Evolutionary conservation across 2,113 vertebrate species (phyloP).

Genomic region (Eubucco bourcierii): DNA sequence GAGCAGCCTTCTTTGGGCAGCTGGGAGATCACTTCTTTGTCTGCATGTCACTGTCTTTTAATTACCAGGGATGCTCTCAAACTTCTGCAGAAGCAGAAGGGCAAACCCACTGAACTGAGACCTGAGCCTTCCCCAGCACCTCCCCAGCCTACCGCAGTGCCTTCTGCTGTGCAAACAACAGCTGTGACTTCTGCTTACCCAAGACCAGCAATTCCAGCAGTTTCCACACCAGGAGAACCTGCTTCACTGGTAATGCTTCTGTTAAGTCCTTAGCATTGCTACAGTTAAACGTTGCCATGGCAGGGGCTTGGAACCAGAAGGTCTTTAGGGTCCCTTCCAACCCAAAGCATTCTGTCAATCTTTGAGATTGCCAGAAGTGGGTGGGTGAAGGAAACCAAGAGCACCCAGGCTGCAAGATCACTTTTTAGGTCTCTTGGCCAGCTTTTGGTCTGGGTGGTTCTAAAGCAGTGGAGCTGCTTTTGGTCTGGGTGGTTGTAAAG

Average conservation of each 20-base stretch:
- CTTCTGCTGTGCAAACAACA: background rate
- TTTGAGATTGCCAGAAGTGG: background rate
- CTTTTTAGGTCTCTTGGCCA: background rate
- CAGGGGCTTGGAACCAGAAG: too few relatives aligned
- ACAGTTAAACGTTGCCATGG: background rate
- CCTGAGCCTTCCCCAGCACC: conserved; percentile 28
- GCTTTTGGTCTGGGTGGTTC: background rate
- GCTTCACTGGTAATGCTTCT: conserved; percentile 76
- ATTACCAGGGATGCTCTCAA: conserved; percentile 87
- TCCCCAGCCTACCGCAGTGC: conserved; percentile 13
- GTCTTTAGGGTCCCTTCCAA: too few relatives aligned
- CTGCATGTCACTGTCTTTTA: conserved; percentile 1
- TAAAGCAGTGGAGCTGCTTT: background rate
- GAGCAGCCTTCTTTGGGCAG: background rate
- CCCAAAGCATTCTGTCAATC: too few relatives aligned
- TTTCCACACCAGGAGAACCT: conserved; percentile 86
- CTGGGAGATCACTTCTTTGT: background rate
- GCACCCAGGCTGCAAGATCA: background rate
- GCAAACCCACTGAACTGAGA: conserved; percentile 48
- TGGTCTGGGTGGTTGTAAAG: background rate
- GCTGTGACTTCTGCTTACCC: conserved; percentile 59
- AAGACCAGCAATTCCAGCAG: conserved; percentile 81
- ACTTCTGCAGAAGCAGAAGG: conserved; percentile 80
- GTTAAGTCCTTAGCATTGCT: background rate
- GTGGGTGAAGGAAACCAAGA: background rate